Conservation (phyloP, 2,888 invertebrate species). For the Gonocerus acuteangulatus region DNA sequence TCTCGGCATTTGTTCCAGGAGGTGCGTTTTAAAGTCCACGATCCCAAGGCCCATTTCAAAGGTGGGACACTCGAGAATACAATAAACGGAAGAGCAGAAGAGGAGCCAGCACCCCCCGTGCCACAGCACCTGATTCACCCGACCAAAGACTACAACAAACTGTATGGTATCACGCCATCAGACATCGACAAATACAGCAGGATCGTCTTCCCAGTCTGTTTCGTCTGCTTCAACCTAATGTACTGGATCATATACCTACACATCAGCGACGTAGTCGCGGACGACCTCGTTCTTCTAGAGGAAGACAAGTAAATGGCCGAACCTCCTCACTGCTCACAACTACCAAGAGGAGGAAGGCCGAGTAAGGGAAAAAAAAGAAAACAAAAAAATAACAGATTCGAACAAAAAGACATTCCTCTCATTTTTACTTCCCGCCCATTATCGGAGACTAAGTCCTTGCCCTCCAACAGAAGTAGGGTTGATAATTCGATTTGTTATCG, state of each 20-base stretch:
- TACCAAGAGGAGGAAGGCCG: constrained; percentile 24
- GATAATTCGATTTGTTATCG: constrained; percentile 2
- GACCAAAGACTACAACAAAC: constrained; percentile 85
- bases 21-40: constrained; percentile 91
- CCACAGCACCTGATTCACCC: constrained; percentile 76
- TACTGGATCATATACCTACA: constrained; percentile 96
- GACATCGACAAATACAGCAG: constrained; percentile 99
- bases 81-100: constrained; percentile 69
- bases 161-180: constrained; percentile 87
- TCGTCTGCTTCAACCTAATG: constrained; percentile 97
- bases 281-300: constrained; percentile 77
- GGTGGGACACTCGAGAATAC: constrained; percentile 86
- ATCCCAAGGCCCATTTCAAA: constrained; percentile 88
- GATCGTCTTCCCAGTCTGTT: constrained; percentile 95
- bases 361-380: neutral
- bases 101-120: constrained; percentile 52
- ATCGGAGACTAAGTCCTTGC: constrained; percentile 22
- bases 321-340: constrained; percentile 26
- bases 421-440: constrained; percentile 19
- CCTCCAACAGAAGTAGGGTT: constrained; percentile 14
- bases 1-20: constrained; percentile 58
- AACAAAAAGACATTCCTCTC: constrained; percentile 11
- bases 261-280: constrained; percentile 91
- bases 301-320: constrained; percentile 52
- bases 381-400: neutral